Base-by-base conservation (phyloP, 2,888 invertebrate species). In the Lottia scabra region DNA sequence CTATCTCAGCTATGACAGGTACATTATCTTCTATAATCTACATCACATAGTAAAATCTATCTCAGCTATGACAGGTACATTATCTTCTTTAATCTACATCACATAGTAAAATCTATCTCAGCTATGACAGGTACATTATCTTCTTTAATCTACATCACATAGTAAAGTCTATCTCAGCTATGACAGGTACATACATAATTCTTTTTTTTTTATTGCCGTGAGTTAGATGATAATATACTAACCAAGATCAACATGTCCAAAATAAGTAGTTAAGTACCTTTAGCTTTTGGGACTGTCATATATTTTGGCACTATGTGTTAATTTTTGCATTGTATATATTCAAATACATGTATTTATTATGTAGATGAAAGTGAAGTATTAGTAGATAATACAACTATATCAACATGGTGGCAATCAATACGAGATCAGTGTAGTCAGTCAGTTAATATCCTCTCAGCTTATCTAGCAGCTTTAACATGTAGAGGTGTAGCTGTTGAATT, bases 401-500 rank as follows among this genome's bases (percentile, higher is more conserved):
- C 95, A 0, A 90, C 92, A 0, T 96, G 96, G 94, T 97, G 97
- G 97, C 93, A 93, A 83, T 91, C 92, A 71, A 92, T 96, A 64
- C 92, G 96, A 43, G 93, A 93, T 78, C 91, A 93, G 73, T 91
- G 97, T 74, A 91, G 93, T 1, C 93, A 94, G 74, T 94, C 95
- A 81, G 91, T 92, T 0, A 93, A 94, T 85, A 94, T 95, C 12
- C 92, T 95, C 79, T 92, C 94, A 75, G 95, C 95, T 1, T 92
- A 96, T 87, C 93, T 95, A 69, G 94, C 95, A 16, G 95, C 96
- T 0, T 93, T 96, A 88, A 93, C 95, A 27, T 95, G 96, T 87
- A 93, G 95, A 87, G 93, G 93, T 19, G 94, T 96, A 4, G 93
- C 83, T 44, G 78, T 79, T 44, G 80, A 86, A 27, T 70, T 80